Evolutionary conservation across 2,113 vertebrate genomes (phyloP).

Genomic region (Crotalus helleri): DNA sequence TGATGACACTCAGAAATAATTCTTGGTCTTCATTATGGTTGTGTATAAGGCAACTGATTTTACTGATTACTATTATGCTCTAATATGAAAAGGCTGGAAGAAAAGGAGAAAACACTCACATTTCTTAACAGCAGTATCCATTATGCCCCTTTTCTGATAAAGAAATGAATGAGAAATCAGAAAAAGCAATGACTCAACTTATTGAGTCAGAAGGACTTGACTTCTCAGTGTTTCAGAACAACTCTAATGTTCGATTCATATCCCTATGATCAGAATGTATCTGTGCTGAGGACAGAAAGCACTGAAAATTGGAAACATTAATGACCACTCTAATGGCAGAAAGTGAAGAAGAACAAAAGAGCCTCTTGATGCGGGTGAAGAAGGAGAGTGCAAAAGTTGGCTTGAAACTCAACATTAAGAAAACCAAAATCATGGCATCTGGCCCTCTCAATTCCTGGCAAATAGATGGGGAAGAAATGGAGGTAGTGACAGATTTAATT

Average conservation of each 20-base stretch:
- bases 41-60: not conserved
- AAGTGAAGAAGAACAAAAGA: too few relatives aligned
- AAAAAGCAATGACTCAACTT: not conserved
- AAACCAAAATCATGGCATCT: too few relatives aligned
- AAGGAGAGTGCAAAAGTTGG: too few relatives aligned
- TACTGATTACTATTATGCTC: conserved; percentile 41
- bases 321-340: not conserved
- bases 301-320: not conserved
- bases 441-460: too few relatives aligned
- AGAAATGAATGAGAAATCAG: conserved; percentile 35
- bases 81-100: conserved; percentile 3
- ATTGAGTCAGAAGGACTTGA: not conserved
- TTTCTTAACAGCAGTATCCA: conserved; percentile 48
- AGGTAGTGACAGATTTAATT: too few relatives aligned
- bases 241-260: not conserved
- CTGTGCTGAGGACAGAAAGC: not conserved
- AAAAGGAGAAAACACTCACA: conserved; percentile 32
- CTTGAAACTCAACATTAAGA: too few relatives aligned
- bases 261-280: fast-evolving
- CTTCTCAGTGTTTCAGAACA: not conserved
- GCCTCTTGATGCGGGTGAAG: too few relatives aligned
- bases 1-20: not conserved
- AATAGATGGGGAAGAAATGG: too few relatives aligned
- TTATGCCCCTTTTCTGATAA: conserved; percentile 1
- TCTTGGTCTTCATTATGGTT: conserved; percentile 16